phyloP scores from a whole-genome alignment of 2,113 vertebrate genomes.

The Ammospiza caudacuta region DNA sequence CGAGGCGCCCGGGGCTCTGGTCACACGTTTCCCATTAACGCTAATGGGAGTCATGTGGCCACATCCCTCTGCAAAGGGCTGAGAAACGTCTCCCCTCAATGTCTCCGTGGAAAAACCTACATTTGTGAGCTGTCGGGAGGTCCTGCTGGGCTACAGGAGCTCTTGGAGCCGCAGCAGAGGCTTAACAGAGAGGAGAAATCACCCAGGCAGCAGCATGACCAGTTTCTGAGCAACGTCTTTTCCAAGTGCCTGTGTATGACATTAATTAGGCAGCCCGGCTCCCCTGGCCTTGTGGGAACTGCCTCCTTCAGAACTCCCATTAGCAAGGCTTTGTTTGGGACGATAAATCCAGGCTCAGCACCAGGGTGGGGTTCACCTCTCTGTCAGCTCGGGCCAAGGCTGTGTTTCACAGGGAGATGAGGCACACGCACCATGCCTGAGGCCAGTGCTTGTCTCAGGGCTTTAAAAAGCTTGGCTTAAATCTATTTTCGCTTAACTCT shows the following conservation, averaged over 20 bases:
- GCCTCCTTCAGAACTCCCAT: background rate
- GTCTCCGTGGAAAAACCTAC: background rate
- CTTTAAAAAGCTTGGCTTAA: background rate
- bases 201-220: conserved; percentile 34
- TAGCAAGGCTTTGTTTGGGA: conserved; percentile 22
- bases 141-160: conserved; percentile 60
- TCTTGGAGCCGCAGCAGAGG: conserved; percentile 30
- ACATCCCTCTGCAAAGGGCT: background rate
- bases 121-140: background rate
- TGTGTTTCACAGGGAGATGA: background rate
- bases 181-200: conserved; percentile 6
- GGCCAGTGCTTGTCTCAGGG: background rate
- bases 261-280: background rate
- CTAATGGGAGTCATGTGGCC: conserved; percentile 52
- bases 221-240: conserved; percentile 25
- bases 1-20: background rate
- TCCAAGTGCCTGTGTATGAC: conserved; percentile 38
- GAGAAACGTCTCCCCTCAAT: background rate
- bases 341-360: conserved; percentile 20
- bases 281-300: background rate
- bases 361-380: conserved; percentile 37
- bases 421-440: background rate
- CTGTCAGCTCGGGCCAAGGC: background rate
- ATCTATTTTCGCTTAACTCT: background rate
- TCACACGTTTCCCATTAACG: conserved; percentile 59